Percentiles rank a stretch among this genome's conserved stretches.
Conservation (phyloP, 2,113 vertebrate genomes). For the Aptenodytes forsteri region DNA sequence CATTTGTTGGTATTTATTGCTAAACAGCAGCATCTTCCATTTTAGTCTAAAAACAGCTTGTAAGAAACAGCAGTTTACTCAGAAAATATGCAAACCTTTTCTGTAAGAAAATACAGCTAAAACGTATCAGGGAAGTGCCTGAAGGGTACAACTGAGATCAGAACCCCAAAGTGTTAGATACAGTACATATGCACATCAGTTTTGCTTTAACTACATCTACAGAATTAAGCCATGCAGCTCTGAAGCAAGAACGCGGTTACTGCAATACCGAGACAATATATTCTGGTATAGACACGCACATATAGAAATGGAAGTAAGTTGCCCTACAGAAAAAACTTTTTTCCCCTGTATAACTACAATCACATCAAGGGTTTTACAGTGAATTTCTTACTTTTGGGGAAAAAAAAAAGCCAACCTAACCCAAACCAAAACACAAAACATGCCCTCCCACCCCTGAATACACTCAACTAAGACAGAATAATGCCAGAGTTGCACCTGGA, state of each 20-base stretch:
- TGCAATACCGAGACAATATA: background rate
- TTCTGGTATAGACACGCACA: background rate
- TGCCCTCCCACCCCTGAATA: background rate
- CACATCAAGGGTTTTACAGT: background rate
- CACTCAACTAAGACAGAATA: background rate
- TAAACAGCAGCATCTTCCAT: background rate
- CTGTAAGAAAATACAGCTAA: background rate
- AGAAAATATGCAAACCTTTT: background rate
- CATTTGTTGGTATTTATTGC: background rate
- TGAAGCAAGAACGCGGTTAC: accelerated
- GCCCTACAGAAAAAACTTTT: background rate
- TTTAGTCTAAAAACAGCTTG: background rate
- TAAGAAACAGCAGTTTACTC: background rate
- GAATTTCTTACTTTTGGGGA: background rate
- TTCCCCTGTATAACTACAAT: background rate
- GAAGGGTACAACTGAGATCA: background rate
- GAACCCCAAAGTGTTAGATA: background rate
- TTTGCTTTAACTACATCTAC: background rate
- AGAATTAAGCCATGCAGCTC: background rate
- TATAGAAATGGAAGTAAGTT: background rate
- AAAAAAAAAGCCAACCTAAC: background rate
- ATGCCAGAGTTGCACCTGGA: background rate
- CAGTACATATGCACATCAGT: background rate
- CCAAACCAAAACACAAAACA: background rate
- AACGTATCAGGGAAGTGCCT: background rate